Percentiles rank a stretch among this genome's conserved stretches.
Evolutionary conservation across 2,113 vertebrate species (phyloP).

Genomic region (Charadrius vociferus): DNA sequence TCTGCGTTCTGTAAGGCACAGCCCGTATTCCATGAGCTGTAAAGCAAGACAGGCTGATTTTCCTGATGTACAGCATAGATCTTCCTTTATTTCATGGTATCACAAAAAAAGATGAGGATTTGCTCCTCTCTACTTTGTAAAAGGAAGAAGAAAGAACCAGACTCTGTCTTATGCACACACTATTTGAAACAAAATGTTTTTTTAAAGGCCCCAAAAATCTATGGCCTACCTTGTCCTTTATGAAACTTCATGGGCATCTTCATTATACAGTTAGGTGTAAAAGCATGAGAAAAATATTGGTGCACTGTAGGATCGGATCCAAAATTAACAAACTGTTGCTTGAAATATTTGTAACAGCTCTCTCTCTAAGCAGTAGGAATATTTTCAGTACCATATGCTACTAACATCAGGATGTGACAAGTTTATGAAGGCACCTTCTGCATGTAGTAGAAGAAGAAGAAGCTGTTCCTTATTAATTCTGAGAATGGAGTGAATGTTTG

Average conservation of each 20-base stretch:
- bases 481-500: neutral
- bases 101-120: neutral
- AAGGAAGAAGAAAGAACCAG: neutral
- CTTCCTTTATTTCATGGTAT: neutral
- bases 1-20: neutral
- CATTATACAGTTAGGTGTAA: neutral
- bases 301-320: neutral
- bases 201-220: neutral
- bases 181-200: neutral
- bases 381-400: conserved; percentile 52
- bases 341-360: conserved; percentile 45
- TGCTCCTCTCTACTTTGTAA: neutral
- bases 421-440: conserved; percentile 32
- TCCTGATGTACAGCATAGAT: neutral
- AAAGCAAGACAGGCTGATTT: neutral
- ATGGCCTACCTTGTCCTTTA: fast-evolving
- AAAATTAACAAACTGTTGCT: conserved; percentile 26
- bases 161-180: fast-evolving
- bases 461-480: conserved; percentile 12
- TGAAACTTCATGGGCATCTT: neutral
- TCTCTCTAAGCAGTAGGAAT: conserved; percentile 8
- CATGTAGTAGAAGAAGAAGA: neutral
- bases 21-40: neutral
- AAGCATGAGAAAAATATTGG: neutral
- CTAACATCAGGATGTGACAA: conserved; percentile 63